Evolutionary conservation across 2,797 vertebrate species (phyloP), one percentile per base, ranked within the genome.

Genomic region (Rhodeus uyekii): DNA sequence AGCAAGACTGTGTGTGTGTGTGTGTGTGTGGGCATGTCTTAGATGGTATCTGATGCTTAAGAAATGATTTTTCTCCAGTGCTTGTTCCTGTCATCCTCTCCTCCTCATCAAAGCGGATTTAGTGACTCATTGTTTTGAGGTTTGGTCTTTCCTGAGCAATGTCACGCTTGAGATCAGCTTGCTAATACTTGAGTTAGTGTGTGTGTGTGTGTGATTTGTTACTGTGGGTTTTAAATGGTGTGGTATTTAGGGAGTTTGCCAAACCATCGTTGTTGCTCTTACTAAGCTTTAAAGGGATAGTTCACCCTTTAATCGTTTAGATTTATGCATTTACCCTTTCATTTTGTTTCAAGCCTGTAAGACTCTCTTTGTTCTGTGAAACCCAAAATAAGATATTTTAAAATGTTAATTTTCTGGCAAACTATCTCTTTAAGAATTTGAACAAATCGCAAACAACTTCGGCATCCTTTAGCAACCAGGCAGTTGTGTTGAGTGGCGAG

Each of bases 41-140:
- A 67, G 61, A 67, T 78, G 38, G 2, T 38, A 61, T 72, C 67
- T 48, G 29, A 63, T 63, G 27, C 22, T 71, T 80, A 19, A 36
- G 68, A 80, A 55, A 32, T 34, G 0, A 72, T 34, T 80, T 72
- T 72, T 34, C 53, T 44, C 27, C 13, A n/a, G 65, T 22, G 27
- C 55, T 24, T 72, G 27, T 61, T 42, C 36, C 61, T 24, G 67
- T 32, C 76, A 78, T 78, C 63, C n/a, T 78, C 63, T 67, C 63
- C n/a, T 65, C 39, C 67, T 71, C 67, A 38, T 80, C 42, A 80
- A 32, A 61, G 67, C 44, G 68, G 78, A 80, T 80, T 80, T 72
- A 61, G 78, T 80, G 78, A 80, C 29, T 80, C 78, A 80, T 55
- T 80, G 78, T 80, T 80, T 63, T 50, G 78, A 29, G 65, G 78